These are phyloP conservation scores for Sebastes taczanowskii DNA, from an alignment of 2,797 vertebrate species.

Conservation along the genomic window DNA sequence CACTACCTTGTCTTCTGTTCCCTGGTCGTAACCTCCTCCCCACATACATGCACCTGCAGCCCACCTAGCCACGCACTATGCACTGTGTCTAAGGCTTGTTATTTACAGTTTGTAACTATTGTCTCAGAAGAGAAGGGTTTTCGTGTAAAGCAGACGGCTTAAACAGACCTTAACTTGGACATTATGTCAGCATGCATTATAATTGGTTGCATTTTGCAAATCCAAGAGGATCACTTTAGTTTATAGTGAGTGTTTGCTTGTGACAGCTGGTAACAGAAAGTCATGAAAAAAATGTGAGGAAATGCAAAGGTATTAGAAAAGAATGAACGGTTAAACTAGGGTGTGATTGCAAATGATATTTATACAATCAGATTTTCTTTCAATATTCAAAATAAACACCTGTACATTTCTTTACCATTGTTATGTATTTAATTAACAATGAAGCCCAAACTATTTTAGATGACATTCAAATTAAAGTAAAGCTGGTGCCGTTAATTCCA, in stretches of 20 bases:
- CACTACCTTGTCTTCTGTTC: slow-evolving; percentile 33
- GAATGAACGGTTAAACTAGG: not conserved
- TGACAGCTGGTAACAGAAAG: not conserved
- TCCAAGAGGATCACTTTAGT: not conserved
- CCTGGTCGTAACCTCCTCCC: slow-evolving; percentile 8
- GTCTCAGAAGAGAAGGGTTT: not conserved
- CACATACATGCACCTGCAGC: slow-evolving; percentile 15
- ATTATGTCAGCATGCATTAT: not conserved
- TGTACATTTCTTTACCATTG: not conserved
- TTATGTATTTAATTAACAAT: not conserved
- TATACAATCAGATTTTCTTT: not conserved
- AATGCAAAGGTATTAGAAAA: not conserved
- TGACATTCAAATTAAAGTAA: not conserved
- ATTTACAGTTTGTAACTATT: slow-evolving; percentile 1
- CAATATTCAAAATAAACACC: not conserved
- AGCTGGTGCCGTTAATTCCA: not conserved
- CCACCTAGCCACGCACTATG: not conserved
- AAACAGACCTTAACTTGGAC: not conserved
- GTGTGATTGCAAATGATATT: not conserved
- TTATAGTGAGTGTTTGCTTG: not conserved
- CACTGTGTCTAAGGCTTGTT: not conserved
- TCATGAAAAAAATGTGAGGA: not conserved
- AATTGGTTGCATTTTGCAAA: not conserved
- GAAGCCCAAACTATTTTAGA: not conserved
- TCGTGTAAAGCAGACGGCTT: not conserved